These are phyloP conservation scores for Thereva unica DNA, from an alignment of 2,888 invertebrate genomes.

Conservation along the genomic window DNA sequence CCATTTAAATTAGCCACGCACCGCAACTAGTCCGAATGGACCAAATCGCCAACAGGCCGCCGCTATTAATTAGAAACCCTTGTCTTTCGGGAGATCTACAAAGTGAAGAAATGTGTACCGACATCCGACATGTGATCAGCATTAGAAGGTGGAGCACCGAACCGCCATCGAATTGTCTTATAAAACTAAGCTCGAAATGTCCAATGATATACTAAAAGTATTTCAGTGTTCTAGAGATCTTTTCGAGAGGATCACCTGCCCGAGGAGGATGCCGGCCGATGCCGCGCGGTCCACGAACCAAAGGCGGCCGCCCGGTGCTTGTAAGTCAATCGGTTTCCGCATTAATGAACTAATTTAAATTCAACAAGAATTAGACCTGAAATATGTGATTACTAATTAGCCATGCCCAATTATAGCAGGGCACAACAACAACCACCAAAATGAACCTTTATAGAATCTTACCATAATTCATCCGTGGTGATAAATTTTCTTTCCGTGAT, in stretches of 20 bases:
- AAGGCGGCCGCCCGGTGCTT: background rate
- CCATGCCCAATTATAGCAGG: no score
- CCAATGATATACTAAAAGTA: constrained; percentile 15
- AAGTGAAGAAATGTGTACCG: constrained; percentile 31
- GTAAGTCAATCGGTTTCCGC: constrained; percentile 16
- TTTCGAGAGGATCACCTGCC: background rate
- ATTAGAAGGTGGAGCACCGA: constrained; percentile 9
- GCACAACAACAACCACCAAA: no score
- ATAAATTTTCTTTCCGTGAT: constrained; percentile 7
- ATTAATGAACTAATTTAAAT: background rate
- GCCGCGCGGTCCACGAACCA: background rate
- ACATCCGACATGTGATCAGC: constrained; percentile 1
- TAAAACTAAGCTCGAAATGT: background rate
- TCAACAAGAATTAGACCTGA: background rate
- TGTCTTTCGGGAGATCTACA: constrained; percentile 33
- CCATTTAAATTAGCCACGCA: no score
- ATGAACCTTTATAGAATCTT: background rate
- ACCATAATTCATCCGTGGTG: constrained; percentile 31
- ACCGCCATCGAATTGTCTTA: background rate
- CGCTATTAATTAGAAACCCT: constrained; percentile 37
- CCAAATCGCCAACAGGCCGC: no score
- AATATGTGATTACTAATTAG: background rate
- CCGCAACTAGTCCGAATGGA: constrained; percentile 14
- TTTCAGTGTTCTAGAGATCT: constrained; percentile 24
- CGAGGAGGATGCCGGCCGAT: background rate